Percentiles rank a stretch among this genome's conserved stretches.
These are phyloP conservation scores for Eublepharis macularius DNA, from an alignment of 2,113 vertebrate genomes.

Conservation along the genomic window DNA sequence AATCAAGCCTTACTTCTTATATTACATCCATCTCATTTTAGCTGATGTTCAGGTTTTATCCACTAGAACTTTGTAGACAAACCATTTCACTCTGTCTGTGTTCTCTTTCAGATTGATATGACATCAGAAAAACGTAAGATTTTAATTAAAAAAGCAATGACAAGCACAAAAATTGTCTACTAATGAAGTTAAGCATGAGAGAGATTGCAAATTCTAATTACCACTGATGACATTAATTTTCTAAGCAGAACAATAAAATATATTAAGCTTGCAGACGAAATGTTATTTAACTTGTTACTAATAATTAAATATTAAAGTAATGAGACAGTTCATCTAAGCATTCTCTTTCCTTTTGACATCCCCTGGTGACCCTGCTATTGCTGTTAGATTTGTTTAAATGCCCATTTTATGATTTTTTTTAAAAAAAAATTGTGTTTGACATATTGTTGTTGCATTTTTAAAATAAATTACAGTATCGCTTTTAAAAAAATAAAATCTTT, in stretches of 20 bases:
- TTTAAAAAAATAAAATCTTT: conserved; percentile 47
- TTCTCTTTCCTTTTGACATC: conserved; percentile 75
- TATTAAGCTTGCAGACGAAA: conserved; percentile 63
- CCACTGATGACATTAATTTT: conserved; percentile 60
- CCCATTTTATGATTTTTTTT: conserved; percentile 59
- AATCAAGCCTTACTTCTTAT: not conserved
- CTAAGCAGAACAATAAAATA: conserved; percentile 55
- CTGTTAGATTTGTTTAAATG: conserved; percentile 77
- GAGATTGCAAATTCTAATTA: conserved; percentile 69
- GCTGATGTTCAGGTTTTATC: not conserved
- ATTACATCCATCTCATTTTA: not conserved
- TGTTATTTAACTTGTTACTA: conserved; percentile 49
- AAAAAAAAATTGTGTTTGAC: conserved; percentile 62
- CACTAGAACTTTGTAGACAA: not conserved
- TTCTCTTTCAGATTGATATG: conserved; percentile 85
- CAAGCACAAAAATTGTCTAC: conserved; percentile 62
- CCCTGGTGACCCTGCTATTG: conserved; percentile 81
- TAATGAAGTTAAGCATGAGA: conserved; percentile 72
- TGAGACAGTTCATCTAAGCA: conserved; percentile 73
- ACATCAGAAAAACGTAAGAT: conserved; percentile 95
- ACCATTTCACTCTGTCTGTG: conserved; percentile 56
- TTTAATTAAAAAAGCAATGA: conserved; percentile 50
- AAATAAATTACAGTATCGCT: conserved; percentile 74
- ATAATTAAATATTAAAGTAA: conserved; percentile 61
- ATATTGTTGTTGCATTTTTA: conserved; percentile 60